Base-by-base conservation (phyloP, 2,888 invertebrate genomes). In the Melinopterus prodromus region DNA sequence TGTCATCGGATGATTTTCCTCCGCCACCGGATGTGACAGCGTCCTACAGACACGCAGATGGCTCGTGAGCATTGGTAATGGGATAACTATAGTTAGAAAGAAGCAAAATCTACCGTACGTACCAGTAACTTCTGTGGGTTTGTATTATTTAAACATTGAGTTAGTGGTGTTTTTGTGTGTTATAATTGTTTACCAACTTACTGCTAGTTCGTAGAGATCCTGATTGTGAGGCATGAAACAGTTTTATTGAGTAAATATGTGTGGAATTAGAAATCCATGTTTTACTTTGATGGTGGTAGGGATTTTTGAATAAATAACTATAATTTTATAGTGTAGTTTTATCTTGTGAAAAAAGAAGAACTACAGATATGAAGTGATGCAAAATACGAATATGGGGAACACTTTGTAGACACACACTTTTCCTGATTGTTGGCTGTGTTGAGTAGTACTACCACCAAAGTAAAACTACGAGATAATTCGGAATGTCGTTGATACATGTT, bases 1-100 rank as follows among this genome's bases (percentile, higher is more conserved):
- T 91, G 84, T 96, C 93, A 85, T 98, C 97, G 0, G 95, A 93
- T 0, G 96, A 94, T 81, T 92, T 92, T 5, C 92, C 93, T 0
- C 90, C 92, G 2, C 91, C 92, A 16, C 92, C 93, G 0, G 91
- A 89, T 0, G 92, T 90, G 84, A 92, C 90, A 3, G 93, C 91
- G 86, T 94, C 94, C 95, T 95, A 84, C 74, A 75, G 70, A 37
- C n/a, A 79, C 38, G 71, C 37, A n/a, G 71, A 77, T 36, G n/a
- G 26, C 26, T 26, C 26, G 26, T 26, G 26, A 26, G 26, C 70
- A 16, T n/a, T 14, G n/a, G 16, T 16, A 70, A 16, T 70, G 16
- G 70, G 0, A 16, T 75, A 9, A 12, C 35, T 26, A 26, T 26
- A 26, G 26, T 26, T 26, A 26, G 26, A 26, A 26, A 1, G 26